Evolutionary conservation across 2,113 vertebrate species (phyloP), one percentile per base, ranked within the genome.

Genomic region (Dolichallabes microphthalmus): DNA sequence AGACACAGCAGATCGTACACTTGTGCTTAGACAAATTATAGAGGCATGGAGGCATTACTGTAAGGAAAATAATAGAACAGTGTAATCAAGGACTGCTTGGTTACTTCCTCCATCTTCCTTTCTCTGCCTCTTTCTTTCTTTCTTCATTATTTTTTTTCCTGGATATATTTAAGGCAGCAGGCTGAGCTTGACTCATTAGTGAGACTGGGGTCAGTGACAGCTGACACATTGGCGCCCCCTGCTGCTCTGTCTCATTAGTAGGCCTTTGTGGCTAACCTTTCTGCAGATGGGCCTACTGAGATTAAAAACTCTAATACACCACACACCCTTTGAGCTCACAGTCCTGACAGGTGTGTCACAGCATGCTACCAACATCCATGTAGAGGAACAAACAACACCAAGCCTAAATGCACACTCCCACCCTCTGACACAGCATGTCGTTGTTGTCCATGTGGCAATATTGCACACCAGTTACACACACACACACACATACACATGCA

Each of bases 301-400:
- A 86, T 88, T 85, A 85, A 86, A 89, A 84, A 17, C 85, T 77
- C 32, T 30, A 77, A 88, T 83, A 88, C 88, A 89, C 78, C 30
- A 45, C 78, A 80, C 82, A 86, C 82, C 60, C 87, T 86, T 83
- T 89, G 82, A 88, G 88, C 85, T 87, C 75, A 78, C 85, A 85
- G 83, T 75, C 74, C 58, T 45, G 79, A 89, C 88, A 89, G 88
- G 87, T 89, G 88, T 80, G 85, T 83, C 82, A 80, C 87, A 89
- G 86, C 80, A 69, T 88, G 88, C 85, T 75, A 80, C 86, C 87
- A 80, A 82, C 86, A 88, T 79, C 82, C 82, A 85, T 89, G 84
- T 86, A 81, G 81, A 39, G 66, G 58, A 68, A 64, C 75, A 71
- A 20, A 35, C 22, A 87, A 75, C 45, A 87, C n/a, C 35, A 20